phyloP scores from a whole-genome alignment of 2,888 invertebrate species.

The Eilema depressum region DNA sequence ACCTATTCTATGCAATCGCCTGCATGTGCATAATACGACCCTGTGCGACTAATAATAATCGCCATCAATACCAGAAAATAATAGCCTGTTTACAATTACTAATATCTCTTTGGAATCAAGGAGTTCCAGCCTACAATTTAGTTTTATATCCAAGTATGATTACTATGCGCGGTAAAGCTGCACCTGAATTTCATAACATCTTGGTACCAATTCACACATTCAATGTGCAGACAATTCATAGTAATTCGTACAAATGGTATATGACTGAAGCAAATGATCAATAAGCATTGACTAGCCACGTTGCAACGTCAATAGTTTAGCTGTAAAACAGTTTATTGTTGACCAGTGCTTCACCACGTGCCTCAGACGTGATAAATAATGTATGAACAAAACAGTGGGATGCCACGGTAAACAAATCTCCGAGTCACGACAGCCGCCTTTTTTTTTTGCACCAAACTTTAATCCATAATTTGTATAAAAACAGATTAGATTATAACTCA shows the following conservation, averaged over 20 bases:
- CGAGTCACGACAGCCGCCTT: slow-evolving; percentile 64
- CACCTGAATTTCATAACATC: background rate
- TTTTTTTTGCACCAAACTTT: slow-evolving; percentile 52
- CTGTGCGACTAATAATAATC: background rate
- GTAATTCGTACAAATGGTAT: slow-evolving; percentile 24
- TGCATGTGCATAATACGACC: background rate
- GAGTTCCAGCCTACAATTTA: slow-evolving; percentile 25
- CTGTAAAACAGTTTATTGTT: slow-evolving; percentile 69
- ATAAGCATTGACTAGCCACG: slow-evolving; percentile 53
- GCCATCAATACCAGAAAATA: background rate
- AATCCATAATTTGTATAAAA: background rate
- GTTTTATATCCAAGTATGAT: background rate
- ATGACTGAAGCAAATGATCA: slow-evolving; percentile 51
- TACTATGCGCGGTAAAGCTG: background rate
- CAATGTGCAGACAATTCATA: slow-evolving; percentile 26
- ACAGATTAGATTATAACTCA: slow-evolving; percentile 58
- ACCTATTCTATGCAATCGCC: background rate
- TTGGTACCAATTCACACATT: background rate
- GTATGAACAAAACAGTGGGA: slow-evolving; percentile 58
- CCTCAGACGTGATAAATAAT: slow-evolving; percentile 72
- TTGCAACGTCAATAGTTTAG: slow-evolving; percentile 58
- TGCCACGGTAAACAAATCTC: slow-evolving; percentile 54
- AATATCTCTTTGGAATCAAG: slow-evolving; percentile 40
- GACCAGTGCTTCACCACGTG: slow-evolving; percentile 70
- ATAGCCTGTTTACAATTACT: background rate